A percentile compares a stretch with the other conserved stretches of the same genome.
These are phyloP conservation scores for Drosophila nigritarsus DNA, from an alignment of 2,888 invertebrate species.

Conservation along the genomic window DNA sequence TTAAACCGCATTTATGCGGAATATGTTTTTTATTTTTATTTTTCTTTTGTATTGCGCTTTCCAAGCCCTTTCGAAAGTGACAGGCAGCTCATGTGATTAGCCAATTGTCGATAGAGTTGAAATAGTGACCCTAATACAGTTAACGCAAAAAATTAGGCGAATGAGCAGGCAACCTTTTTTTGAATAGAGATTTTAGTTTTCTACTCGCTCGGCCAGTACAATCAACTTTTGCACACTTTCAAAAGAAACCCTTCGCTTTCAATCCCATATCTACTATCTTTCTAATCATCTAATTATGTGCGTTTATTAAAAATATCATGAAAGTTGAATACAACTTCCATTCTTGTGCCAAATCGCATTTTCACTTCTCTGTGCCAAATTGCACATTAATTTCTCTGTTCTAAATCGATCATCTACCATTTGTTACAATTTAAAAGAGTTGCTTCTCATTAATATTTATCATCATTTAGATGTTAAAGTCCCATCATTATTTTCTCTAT, in stretches of 20 bases:
- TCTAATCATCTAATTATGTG: background rate
- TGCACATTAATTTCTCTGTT: background rate
- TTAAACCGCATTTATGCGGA: slow-evolving; percentile 6
- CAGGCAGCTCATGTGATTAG: slow-evolving; percentile 40
- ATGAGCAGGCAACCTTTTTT: slow-evolving; percentile 15
- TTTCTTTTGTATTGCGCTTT: slow-evolving; percentile 11
- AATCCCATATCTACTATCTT: background rate
- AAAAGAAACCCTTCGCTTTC: background rate
- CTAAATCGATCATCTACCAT: background rate
- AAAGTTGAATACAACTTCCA: background rate
- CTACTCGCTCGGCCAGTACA: slow-evolving; percentile 3
- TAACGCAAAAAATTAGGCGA: slow-evolving; percentile 17
- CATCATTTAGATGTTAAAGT: background rate
- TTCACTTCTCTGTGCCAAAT: background rate
- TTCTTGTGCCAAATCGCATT: background rate
- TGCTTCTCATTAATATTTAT: background rate
- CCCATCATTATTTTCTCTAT: background rate
- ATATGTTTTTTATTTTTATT: background rate
- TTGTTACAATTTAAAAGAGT: background rate
- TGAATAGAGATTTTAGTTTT: slow-evolving; percentile 3
- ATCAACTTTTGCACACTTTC: background rate
- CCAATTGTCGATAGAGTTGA: slow-evolving; percentile 1
- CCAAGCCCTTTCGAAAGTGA: slow-evolving; percentile 59
- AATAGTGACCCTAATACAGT: slow-evolving; percentile 23
- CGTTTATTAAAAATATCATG: background rate